phyloP scores from a whole-genome alignment of 1,140 invertebrate species.

The Pomacea maculata region DNA sequence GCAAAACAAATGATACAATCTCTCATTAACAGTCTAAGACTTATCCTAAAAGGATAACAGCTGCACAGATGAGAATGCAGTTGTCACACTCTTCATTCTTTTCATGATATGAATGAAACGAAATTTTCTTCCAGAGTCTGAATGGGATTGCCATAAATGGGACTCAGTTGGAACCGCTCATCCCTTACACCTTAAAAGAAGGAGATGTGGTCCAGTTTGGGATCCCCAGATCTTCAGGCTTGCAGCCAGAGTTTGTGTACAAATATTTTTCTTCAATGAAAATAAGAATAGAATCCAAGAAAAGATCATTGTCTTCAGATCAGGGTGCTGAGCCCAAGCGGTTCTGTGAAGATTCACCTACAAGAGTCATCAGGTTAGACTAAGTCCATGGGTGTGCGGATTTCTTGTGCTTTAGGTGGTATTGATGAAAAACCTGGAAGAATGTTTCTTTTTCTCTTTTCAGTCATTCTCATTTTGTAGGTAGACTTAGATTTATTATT shows the following conservation, averaged over 20 bases:
- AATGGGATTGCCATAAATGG: conserved; percentile 62
- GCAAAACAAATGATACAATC: too few species aligned
- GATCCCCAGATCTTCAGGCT: conserved; percentile 37
- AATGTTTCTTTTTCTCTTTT: too few species aligned
- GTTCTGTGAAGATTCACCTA: background rate
- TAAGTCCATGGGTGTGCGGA: too few species aligned
- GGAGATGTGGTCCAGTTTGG: conserved; percentile 58
- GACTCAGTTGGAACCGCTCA: conserved; percentile 41
- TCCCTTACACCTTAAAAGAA: conserved; percentile 39
- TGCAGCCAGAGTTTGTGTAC: conserved; percentile 51
- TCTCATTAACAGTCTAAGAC: too few species aligned
- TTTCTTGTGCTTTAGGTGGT: too few species aligned
- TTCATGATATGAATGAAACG: background rate
- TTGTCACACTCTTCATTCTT: too few species aligned
- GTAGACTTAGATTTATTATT: too few species aligned
- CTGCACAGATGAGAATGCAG: too few species aligned
- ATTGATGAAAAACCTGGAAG: too few species aligned
- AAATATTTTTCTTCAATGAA: conserved; percentile 46
- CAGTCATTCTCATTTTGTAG: too few species aligned
- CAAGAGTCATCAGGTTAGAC: background rate
- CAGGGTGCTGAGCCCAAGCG: conserved; percentile 23
- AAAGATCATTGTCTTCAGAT: conserved; percentile 23
- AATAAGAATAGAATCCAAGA: conserved; percentile 33
- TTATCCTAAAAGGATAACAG: too few species aligned
- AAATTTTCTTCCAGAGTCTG: conserved; percentile 48